Base-by-base conservation (phyloP, 2,888 invertebrate genomes). In the Diploptera punctata region DNA sequence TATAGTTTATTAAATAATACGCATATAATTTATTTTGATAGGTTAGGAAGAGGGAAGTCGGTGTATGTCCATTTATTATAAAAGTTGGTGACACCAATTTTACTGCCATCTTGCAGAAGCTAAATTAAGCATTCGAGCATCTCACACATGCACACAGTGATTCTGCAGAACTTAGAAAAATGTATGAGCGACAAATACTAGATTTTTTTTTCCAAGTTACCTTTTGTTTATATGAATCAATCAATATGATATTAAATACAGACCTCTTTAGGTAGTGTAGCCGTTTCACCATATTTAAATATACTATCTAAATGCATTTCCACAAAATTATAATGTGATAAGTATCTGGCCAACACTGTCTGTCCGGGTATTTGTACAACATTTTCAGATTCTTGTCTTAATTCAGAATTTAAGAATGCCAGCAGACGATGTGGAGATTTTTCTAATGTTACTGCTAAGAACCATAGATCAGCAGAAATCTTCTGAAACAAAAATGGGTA, bases 281-380 rank as follows among this genome's bases (percentile, higher is more conserved):
- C 81, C 68, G 81, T 81, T 73, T 83, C 83, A 19, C 81, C 81
- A 77, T 82, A 82, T 71, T 82, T 82, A 77, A 83, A 83, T 68
- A 84, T 82, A 77, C 81, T 81, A 77, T 84, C 84, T 43, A 84
- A 78, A 73, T 82, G 82, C 72, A 84, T 80, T 77, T 83, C 84
- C 49, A 83, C 82, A 76, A 84, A 75, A 65, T 76, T 77, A 29
- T 76, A 76, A 38, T 74, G 74, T 29, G 75, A 52, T 19, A 77
- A 33, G 68, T 76, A 75, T 24, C 76, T 75, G 18, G 75, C 74
- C 10, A 77, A 68, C 26, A 75, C 74, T 10, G 77, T 75, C 19
- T 60, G 75, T 5, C 72, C 72, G 9, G 75, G 76, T 18, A 76
- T 71, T 43, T 62, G 70, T 13, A 71, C 67, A 7, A 44, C 26